Base-by-base conservation (phyloP, 2,888 invertebrate genomes). In the Orthonychiurus folsomi region DNA sequence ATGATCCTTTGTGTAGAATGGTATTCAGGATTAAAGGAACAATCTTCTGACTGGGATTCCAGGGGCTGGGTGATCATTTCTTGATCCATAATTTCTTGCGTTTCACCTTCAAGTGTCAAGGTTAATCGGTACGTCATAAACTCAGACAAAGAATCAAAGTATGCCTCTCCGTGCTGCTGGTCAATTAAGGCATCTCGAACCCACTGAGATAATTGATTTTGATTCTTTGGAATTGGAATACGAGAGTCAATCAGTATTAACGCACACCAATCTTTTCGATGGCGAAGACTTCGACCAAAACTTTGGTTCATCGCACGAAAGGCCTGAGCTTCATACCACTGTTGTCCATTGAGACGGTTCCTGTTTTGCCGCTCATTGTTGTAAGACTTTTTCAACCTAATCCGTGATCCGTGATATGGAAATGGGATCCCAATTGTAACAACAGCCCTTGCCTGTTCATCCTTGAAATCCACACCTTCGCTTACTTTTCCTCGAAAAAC, bases 391-490 rank as follows among this genome's bases (percentile, higher is more conserved):
- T 71, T 70, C 1, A 62, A 56, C 3, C 25, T 24, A 20, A 69
- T 56, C 3, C 52, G 59, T 0, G 50, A 57, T 12, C 63, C 62
- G 37, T 37, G 24, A 2, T 25, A 26, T 24, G 62, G 63, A 9
- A 64, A 47, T 1, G 72, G 72, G n/a, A 72, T 72, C 0, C 72
- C 72, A 23, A 70, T 56, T 0, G 70, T 66, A 0, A 70, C 50
- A 3, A 72, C 72, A 37, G 68, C 68, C 21, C 72, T 48, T 1
- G 70, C 72, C 56, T 70, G 66, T 25, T 70, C 63, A 64, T 72
- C 72, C 2, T 65, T 63, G 57, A 72, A 72, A 48, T 72, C 69
- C 3, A 69, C 66, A 0, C 72, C 72, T 60, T 72, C 72, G 24
- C 68, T 69, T 2, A 68, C 60, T 61, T 68, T 67, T 12, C 72